Evolutionary conservation across 2,797 vertebrate genomes (phyloP), one percentile per base, ranked within the genome.

Genomic region (Tokudaia muenninki): DNA sequence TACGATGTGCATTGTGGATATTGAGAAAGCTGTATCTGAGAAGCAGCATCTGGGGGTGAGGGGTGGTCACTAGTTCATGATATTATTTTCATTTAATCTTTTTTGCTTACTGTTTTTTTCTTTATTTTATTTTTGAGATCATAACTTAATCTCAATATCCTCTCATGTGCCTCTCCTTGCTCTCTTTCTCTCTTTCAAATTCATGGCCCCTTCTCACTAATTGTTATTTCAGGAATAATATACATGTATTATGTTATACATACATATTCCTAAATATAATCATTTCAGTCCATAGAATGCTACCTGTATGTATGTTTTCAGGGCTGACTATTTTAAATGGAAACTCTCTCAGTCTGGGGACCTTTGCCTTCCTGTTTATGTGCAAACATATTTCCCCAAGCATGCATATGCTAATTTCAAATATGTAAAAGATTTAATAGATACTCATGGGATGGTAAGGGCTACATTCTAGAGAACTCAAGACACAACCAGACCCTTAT

Each of bases 291-390:
- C 19, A 8, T 22, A 34, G 22, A 47, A 67, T 86, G 63, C 31
- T 67, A 87, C 31, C 34, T 87, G 7, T 37, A 87, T 70, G 12
- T 87, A 87, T 70, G 47, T 70, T 70, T 70, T 52, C 47, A 52
- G 21, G 47, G 21, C 47, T 52, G 84, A 52, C 47, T 65, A 57
- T 57, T 87, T 41, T 41, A 87, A 74, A 57, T 74, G 70, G 70
- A 96, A 93, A 59, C 16, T 11, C 6, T 77, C 81, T 81, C 78
- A 70, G 26, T 94, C 94, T 55, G 29, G 29, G 77, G n/a, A 34
- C 19, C 31, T n/a, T 77, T 70, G 34, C 13, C 2, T 87, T 90
- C 44, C n/a, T 59, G 6, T 47, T 94, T 86, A 34, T 84, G 26
- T 79, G 29, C 1, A n/a, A 0, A 57, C 3, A 37, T 3, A 16